Percentiles rank a stretch among this genome's conserved stretches.
Evolutionary conservation across 2,888 invertebrate genomes (phyloP).

Genomic region (Drosophila cracens): DNA sequence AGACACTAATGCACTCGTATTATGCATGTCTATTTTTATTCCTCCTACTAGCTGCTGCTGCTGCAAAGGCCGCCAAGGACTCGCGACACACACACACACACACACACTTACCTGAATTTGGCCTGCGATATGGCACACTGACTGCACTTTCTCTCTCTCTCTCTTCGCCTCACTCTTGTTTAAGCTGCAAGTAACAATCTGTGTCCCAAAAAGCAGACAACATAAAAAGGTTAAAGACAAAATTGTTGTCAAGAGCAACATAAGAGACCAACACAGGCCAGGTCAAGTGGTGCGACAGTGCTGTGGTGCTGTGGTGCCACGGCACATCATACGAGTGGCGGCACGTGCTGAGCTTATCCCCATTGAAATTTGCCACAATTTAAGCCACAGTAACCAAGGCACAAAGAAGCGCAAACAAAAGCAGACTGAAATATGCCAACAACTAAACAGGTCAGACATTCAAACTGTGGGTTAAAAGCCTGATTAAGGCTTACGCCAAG

Average conservation of each 20-base stretch:
- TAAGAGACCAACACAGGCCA: background rate
- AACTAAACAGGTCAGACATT: constrained; percentile 8
- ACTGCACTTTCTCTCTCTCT: constrained; percentile 30
- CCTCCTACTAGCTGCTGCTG: constrained; percentile 23
- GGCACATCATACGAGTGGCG: constrained; percentile 10
- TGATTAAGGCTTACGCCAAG: constrained; percentile 7
- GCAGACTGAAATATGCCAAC: background rate
- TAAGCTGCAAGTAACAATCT: constrained; percentile 22
- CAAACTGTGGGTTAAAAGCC: background rate
- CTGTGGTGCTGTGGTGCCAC: background rate
- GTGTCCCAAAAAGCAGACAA: constrained; percentile 44
- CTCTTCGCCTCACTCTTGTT: constrained; percentile 5
- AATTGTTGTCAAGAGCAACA: constrained; percentile 27
- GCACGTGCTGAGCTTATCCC: constrained; percentile 22
- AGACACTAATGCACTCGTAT: constrained; percentile 77
- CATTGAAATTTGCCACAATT: constrained; percentile 15
- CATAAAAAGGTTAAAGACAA: constrained; percentile 42
- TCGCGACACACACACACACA: constrained; percentile 12
- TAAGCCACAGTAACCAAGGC: constrained; percentile 9
- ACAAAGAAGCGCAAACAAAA: background rate
- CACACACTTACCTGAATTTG: constrained; percentile 5
- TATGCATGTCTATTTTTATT: constrained; percentile 64
- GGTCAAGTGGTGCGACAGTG: constrained; percentile 3
- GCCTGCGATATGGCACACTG: constrained; percentile 26
- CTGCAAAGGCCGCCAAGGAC: constrained; percentile 21